phyloP scores from a whole-genome alignment of 2,113 vertebrate species.

The Varanus komodoensis region DNA sequence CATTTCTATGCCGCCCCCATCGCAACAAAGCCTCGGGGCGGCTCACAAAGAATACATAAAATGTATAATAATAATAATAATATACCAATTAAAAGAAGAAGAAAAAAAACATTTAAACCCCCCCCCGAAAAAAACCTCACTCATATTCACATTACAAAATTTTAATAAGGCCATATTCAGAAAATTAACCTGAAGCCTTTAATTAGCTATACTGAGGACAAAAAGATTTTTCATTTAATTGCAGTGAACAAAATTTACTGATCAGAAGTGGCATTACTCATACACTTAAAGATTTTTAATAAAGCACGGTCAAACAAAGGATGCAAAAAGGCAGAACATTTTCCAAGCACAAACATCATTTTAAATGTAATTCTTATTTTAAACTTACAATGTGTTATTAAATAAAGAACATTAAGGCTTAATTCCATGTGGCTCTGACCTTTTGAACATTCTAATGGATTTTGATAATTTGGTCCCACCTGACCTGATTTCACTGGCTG shows the following conservation, averaged over 20 bases:
- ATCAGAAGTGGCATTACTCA: background rate
- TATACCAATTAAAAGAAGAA: too few relatives aligned
- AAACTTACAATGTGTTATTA: slow-evolving; percentile 30
- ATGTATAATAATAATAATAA: too few relatives aligned
- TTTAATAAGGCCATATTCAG: background rate
- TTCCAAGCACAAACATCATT: background rate
- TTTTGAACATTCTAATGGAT: slow-evolving; percentile 24
- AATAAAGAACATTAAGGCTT: slow-evolving; percentile 5
- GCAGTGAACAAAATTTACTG: background rate
- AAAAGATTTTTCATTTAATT: background rate
- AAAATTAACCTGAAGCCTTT: background rate
- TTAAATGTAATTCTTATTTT: slow-evolving; percentile 4
- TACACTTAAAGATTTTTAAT: background rate
- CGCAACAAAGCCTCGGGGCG: too few relatives aligned
- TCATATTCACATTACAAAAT: background rate
- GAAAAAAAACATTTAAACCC: too few relatives aligned
- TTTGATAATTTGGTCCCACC: slow-evolving; percentile 23
- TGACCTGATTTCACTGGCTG: background rate
- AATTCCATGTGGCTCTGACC: slow-evolving; percentile 26
- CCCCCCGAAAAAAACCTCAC: background rate
- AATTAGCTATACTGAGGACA: background rate
- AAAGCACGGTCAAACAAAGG: background rate
- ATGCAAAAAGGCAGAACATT: fast-evolving
- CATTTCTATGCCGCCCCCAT: too few relatives aligned
- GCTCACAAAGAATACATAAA: too few relatives aligned